Percentiles rank a stretch among this genome's conserved stretches.
These are phyloP conservation scores for Cerceris ruficornis DNA, from an alignment of 2,888 invertebrate genomes.

Conservation along the genomic window DNA sequence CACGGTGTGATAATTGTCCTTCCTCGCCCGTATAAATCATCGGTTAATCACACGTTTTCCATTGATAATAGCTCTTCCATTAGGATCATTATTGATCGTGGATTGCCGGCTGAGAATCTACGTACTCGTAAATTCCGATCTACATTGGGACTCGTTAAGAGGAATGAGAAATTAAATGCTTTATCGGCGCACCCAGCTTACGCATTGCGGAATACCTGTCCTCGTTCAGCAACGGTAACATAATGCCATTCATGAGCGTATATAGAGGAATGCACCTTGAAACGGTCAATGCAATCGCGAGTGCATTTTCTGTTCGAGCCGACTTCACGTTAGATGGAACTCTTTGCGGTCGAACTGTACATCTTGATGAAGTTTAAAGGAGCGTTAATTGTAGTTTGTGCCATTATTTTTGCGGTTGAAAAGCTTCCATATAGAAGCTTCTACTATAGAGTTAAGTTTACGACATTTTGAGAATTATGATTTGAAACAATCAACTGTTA, in stretches of 20 bases:
- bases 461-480: too few species aligned
- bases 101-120: neutral
- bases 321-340: neutral
- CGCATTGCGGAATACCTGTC: conserved; percentile 21
- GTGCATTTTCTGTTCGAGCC: conserved; percentile 6
- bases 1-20: too few species aligned
- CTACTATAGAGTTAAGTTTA: too few species aligned
- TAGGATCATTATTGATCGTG: neutral
- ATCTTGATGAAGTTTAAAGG: too few species aligned
- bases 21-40: too few species aligned
- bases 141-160: neutral
- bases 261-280: neutral
- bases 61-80: neutral
- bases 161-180: neutral
- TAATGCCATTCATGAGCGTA: conserved; percentile 18
- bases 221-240: conserved; percentile 20
- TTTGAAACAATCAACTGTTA: too few species aligned
- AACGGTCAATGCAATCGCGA: neutral
- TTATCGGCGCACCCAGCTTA: conserved; percentile 14
- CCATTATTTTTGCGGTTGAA: too few species aligned
- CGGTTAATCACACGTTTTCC: too few species aligned
- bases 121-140: neutral
- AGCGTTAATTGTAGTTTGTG: too few species aligned
- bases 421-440: too few species aligned
- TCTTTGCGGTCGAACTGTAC: too few species aligned